These are phyloP conservation scores for Diadumene lineata DNA, from an alignment of 92 coral and sea anemone genomes.

Conservation along the genomic window DNA sequence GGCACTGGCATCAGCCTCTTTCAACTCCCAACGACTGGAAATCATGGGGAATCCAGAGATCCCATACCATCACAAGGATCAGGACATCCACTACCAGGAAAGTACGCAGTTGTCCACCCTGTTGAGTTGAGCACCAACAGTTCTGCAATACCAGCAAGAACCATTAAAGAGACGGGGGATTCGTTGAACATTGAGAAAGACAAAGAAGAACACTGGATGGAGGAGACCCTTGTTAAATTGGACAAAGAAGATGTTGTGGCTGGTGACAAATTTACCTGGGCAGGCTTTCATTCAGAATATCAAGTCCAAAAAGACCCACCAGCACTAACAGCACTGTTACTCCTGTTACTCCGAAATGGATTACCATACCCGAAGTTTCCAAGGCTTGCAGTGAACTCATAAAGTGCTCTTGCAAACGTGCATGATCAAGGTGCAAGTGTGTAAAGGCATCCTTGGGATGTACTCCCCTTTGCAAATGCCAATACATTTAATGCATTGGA, in stretches of 20 bases:
- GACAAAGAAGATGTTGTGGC: constrained; percentile 19
- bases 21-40: constrained; percentile 39
- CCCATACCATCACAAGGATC: constrained; percentile 62
- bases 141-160: constrained; percentile 40
- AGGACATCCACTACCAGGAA: constrained; percentile 53
- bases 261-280: constrained; percentile 39
- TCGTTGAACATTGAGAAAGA: constrained; percentile 35
- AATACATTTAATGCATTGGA: too few relatives aligned
- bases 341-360: constrained; percentile 51
- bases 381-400: constrained; percentile 69
- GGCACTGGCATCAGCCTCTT: constrained; percentile 67
- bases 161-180: constrained; percentile 35
- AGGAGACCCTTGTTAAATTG: constrained; percentile 29
- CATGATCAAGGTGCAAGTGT: constrained; percentile 63
- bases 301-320: constrained; percentile 30
- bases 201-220: constrained; percentile 57
- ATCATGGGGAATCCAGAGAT: constrained; percentile 35
- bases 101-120: constrained; percentile 63
- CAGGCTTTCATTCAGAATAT: constrained; percentile 40
- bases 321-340: constrained; percentile 45
- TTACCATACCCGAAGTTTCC: constrained; percentile 66
- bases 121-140: constrained; percentile 55
- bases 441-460: constrained; percentile 49
- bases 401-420: constrained; percentile 56
- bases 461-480: constrained; percentile 60